Base-by-base conservation (phyloP, 2,797 vertebrate species). In the Leptoclinus maculatus region DNA sequence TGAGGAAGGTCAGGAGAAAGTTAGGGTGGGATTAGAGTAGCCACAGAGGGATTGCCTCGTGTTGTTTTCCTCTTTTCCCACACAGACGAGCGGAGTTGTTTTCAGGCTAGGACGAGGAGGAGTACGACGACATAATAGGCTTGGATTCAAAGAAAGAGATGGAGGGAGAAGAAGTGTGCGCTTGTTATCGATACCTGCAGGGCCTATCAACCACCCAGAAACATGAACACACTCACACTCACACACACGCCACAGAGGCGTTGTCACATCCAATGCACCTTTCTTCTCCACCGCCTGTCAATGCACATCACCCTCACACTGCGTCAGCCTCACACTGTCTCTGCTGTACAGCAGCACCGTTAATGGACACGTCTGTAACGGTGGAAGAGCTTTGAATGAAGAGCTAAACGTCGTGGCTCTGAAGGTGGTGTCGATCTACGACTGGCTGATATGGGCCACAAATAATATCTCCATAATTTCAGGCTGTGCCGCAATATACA, bases 221-320 rank as follows among this genome's bases (percentile, higher is more conserved):
- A 58, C 59, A 32, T 16, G 21, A 29, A n/a, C 47, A 27, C 64
- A 59, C 58, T 64, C 38, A 54, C 25, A 32, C n/a, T 11, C 49
- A 76, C 23, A 56, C 54, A 25, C 27, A 66, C 45, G 34, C 36
- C 7, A 7, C 19, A 49, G 5, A 56, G 7, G 53, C 17, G 4
- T 13, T 62, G 71, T 76, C 83, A 63, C 71, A 66, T 83, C 69
- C n/a, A 34, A 53, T 74, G n/a, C 71, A 78, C 69, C 59, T 66
- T 59, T 51, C 69, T 66, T 17, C 67, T 11, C 49, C 17, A 36
- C 74, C 14, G 62, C 72, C 66, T 81, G 83, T 84, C 83, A 72
- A 45, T 72, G 66, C 78, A 66, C 54, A 79, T 86, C 71, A 72
- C 19, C 19, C 21, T 79, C 73, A 29, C 65, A 8, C 39, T 45